Evolutionary conservation across 1,140 invertebrate genomes (phyloP).

Genomic region (Oppia nitens): DNA sequence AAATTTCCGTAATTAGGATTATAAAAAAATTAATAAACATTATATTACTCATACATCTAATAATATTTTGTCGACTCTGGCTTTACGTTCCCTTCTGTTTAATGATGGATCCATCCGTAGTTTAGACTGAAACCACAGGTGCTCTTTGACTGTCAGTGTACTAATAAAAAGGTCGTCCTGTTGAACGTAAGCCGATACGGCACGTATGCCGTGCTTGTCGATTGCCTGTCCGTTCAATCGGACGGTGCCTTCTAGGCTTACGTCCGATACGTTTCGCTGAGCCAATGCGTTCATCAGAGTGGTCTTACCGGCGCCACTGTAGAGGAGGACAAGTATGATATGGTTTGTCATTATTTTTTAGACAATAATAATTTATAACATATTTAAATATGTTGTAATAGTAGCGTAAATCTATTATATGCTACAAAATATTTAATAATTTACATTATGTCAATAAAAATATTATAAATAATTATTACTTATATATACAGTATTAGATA

Average conservation of each 20-base stretch:
- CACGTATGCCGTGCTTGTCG: constrained; percentile 25
- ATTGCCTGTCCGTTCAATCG: constrained; percentile 45
- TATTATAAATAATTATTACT: too few species aligned
- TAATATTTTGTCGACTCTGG: constrained; percentile 74
- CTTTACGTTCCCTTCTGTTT: constrained; percentile 56
- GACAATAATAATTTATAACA: too few species aligned
- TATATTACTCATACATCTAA: constrained; percentile 54
- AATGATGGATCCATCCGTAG: constrained; percentile 49
- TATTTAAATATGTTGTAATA: too few species aligned
- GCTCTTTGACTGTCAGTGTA: constrained; percentile 70
- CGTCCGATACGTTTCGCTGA: constrained; percentile 48
- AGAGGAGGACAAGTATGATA: too few species aligned
- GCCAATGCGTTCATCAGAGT: constrained; percentile 80
- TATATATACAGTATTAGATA: neutral
- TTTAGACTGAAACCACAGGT: constrained; percentile 78
- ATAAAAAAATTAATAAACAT: too few species aligned
- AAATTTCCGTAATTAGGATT: too few species aligned
- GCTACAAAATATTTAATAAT: too few species aligned
- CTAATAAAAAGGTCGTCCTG: constrained; percentile 88
- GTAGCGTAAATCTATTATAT: too few species aligned
- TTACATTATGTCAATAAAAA: too few species aligned
- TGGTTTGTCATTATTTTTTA: too few species aligned
- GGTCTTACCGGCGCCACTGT: constrained; percentile 78
- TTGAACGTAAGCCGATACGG: constrained; percentile 77
- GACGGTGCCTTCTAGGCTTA: constrained; percentile 49